Conservation (phyloP, 2,888 invertebrate species). For the Andrena camellia region DNA sequence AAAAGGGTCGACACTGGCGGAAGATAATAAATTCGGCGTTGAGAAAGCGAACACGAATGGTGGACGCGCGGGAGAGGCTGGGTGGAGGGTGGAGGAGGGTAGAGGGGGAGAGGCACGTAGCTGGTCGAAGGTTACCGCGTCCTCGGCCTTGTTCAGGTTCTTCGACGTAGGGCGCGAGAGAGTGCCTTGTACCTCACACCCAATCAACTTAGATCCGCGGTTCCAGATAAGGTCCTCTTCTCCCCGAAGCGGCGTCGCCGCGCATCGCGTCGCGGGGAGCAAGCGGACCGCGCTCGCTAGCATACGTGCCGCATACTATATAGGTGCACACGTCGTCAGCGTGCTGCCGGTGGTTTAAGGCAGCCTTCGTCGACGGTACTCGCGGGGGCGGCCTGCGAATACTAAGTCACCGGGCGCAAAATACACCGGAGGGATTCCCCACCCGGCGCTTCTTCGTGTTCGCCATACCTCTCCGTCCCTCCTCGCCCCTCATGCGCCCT, state of each 20-base stretch:
- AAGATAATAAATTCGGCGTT: constrained; percentile 26
- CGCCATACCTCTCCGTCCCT: constrained; percentile 33
- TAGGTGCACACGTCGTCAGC: constrained; percentile 51
- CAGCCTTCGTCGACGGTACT: constrained; percentile 65
- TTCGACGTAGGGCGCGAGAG: constrained; percentile 78
- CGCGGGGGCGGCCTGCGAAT: constrained; percentile 74
- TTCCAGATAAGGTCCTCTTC: constrained; percentile 77
- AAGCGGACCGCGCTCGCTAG: constrained; percentile 10
- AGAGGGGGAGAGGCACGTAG: constrained; percentile 32
- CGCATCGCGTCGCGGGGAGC: constrained; percentile 18
- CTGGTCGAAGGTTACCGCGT: constrained; percentile 73
- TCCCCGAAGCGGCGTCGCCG: constrained; percentile 56
- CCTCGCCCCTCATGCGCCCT: background rate
- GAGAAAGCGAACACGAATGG: background rate
- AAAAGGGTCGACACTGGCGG: background rate
- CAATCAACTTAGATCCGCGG: constrained; percentile 83
- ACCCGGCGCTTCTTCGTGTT: constrained; percentile 67
- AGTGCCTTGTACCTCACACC: constrained; percentile 84
- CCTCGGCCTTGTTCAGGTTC: constrained; percentile 72
- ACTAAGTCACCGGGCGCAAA: constrained; percentile 76
- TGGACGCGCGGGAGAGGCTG: background rate
- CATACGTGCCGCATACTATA: constrained; percentile 17
- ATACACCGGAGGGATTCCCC: constrained; percentile 68
- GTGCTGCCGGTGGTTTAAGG: constrained; percentile 56
- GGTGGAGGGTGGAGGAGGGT: constrained; percentile 22